A percentile compares a stretch with the other conserved stretches of the same genome.
These are phyloP conservation scores for Ectobius pallidus DNA, from an alignment of 2,888 invertebrate species.

Conservation along the genomic window DNA sequence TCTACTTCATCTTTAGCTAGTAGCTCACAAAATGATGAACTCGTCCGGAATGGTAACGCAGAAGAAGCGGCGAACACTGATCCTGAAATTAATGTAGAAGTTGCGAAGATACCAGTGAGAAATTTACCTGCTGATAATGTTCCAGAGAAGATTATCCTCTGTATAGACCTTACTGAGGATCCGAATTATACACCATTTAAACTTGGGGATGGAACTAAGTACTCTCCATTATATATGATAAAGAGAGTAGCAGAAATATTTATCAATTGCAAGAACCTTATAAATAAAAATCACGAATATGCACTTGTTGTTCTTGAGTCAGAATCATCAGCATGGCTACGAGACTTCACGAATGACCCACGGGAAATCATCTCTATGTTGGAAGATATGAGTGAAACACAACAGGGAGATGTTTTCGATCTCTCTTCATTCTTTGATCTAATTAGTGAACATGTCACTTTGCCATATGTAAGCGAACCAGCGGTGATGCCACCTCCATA, in stretches of 20 bases:
- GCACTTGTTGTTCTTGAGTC: conserved; percentile 65
- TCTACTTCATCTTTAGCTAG: conserved; percentile 29
- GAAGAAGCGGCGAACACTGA: conserved; percentile 27
- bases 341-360: conserved; percentile 67
- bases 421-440: conserved; percentile 63
- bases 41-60: conserved; percentile 8
- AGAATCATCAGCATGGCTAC: conserved; percentile 60
- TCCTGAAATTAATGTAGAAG: conserved; percentile 27
- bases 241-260: conserved; percentile 68
- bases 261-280: conserved; percentile 64
- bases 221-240: conserved; percentile 65
- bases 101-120: conserved; percentile 34
- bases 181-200: conserved; percentile 61
- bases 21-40: conserved; percentile 31
- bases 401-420: conserved; percentile 61
- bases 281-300: conserved; percentile 67
- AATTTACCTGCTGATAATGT: conserved; percentile 54
- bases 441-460: conserved; percentile 59
- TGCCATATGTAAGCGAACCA: conserved; percentile 57
- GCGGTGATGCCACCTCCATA: conserved; percentile 60
- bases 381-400: conserved; percentile 62
- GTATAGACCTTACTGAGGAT: conserved; percentile 67
- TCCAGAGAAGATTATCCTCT: conserved; percentile 67
- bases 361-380: conserved; percentile 63
- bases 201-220: conserved; percentile 61